Evolutionary conservation across 2,888 invertebrate genomes (phyloP).

Genomic region (Rhagophthalmus giganteus): DNA sequence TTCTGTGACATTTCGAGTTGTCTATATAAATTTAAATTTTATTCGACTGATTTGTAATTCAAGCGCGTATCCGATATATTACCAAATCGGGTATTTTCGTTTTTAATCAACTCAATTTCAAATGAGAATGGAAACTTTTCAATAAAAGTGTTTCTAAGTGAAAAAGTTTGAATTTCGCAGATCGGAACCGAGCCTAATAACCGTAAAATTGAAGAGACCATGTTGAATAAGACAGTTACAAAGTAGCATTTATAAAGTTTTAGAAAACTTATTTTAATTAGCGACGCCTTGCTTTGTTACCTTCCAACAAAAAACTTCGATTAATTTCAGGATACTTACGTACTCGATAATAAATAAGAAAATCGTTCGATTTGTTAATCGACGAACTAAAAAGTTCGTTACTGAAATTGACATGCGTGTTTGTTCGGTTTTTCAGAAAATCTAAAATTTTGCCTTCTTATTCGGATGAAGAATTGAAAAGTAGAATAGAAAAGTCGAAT

Average conservation of each 20-base stretch:
- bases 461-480: too few relatives aligned
- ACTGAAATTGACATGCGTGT: too few relatives aligned
- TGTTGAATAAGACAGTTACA: conserved; percentile 15
- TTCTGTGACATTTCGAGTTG: conserved; percentile 12
- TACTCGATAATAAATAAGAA: too few relatives aligned
- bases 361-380: not conserved
- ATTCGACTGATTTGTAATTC: conserved; percentile 23
- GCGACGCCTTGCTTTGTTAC: conserved; percentile 14
- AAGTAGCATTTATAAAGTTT: conserved; percentile 13
- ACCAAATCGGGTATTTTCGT: conserved; percentile 10
- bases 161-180: conserved; percentile 13
- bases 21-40: conserved; percentile 23
- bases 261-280: conserved; percentile 22
- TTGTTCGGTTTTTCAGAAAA: too few relatives aligned
- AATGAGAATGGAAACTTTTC: conserved; percentile 12
- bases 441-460: too few relatives aligned
- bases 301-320: conserved; percentile 13
- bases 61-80: conserved; percentile 20
- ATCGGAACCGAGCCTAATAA: conserved; percentile 15
- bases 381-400: too few relatives aligned
- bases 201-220: conserved; percentile 20
- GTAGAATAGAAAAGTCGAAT: too few relatives aligned
- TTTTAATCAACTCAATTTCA: conserved; percentile 12
- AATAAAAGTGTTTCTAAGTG: conserved; percentile 17
- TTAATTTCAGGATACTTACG: conserved; percentile 16